Evolutionary conservation across 2,888 invertebrate species (phyloP), one percentile per base, ranked within the genome.

Genomic region (Pyrrhia umbra): DNA sequence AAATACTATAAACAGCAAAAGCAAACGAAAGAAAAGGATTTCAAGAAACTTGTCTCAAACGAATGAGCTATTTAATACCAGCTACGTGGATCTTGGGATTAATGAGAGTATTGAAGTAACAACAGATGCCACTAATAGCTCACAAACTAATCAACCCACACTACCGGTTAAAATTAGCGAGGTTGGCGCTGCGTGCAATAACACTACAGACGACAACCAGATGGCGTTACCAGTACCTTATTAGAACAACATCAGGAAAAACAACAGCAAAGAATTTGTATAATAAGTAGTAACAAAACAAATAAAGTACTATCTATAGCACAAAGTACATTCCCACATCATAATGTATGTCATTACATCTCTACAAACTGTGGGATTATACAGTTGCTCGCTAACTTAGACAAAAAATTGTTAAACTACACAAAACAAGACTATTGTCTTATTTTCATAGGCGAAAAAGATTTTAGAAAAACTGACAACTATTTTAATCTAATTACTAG

Each of bases 61-160:
- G 2, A 6, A 3, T 10, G 51, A 51, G 6, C 30, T 21, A 20
- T 13, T 13, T 9, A 49, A 58, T 30, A 50, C 18, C 0, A 58
- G 42, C 30, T 50, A n/a, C n/a, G 43, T 50, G 3, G 49, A 50
- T 42, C 39, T 50, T 27, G 58, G 40, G 16, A 47, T 40, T 9
- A 49, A 58, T 25, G 30, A 25, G n/a, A 40, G 8, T 27, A 58
- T 2, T 27, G 15, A 34, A 13, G 6, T 16, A 42, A 51, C 34
- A 51, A 51, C 18, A 45, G 58, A 59, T 43, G 58, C 42, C 58
- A 21, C 50, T 23, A 40, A 30, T 8, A 58, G 50, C 42, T 21
- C 6, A 39, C 18, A 52, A 2, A n/a, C 16, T 13, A 25, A 25
- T 15, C n/a, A 23, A 23, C 23, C 23, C 23, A 23, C 4, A 23